These are phyloP conservation scores for Apis laboriosa DNA, from an alignment of 1,140 invertebrate genomes.

Conservation along the genomic window DNA sequence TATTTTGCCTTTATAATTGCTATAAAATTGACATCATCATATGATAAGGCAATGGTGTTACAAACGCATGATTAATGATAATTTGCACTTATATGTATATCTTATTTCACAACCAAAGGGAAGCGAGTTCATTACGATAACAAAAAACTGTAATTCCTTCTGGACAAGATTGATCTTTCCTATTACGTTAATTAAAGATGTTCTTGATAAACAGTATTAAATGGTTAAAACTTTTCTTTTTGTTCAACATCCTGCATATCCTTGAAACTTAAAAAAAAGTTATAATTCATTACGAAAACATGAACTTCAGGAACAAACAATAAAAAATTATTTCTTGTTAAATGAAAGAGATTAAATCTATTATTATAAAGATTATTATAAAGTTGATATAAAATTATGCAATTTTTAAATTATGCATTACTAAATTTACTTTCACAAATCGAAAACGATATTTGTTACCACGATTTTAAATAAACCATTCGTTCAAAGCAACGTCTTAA, in stretches of 20 bases:
- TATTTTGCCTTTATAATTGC: neutral
- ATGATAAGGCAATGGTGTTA: neutral
- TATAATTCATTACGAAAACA: neutral
- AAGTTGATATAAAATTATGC: no score
- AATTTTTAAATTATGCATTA: no score
- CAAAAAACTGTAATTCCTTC: neutral
- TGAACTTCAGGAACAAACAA: neutral
- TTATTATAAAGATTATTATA: no score
- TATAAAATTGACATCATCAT: neutral
- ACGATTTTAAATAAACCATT: no score
- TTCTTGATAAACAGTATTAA: neutral
- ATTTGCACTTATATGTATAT: neutral
- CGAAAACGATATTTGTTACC: no score
- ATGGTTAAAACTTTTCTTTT: neutral
- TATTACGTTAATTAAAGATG: neutral
- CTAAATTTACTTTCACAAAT: no score
- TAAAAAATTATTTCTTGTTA: neutral
- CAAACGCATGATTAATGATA: neutral
- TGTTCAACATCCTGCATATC: neutral
- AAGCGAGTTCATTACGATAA: neutral
- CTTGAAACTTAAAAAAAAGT: neutral
- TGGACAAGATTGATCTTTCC: neutral
- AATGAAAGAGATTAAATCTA: no score
- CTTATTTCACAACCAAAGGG: neutral
- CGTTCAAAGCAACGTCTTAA: no score